Base-by-base conservation (phyloP, 2,797 vertebrate genomes). In the Furcifer pardalis region DNA sequence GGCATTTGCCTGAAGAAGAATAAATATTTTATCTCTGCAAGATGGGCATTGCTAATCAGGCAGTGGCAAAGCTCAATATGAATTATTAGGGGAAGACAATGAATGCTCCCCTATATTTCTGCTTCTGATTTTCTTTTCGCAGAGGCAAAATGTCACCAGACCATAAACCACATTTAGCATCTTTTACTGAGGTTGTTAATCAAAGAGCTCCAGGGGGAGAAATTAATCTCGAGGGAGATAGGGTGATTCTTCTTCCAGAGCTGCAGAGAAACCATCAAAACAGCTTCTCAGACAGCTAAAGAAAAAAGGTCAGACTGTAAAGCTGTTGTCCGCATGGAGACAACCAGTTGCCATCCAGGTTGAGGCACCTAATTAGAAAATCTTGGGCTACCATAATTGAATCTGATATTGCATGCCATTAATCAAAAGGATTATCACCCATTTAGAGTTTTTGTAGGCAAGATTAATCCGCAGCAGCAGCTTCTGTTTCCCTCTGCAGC, bases 181-280 rank as follows among this genome's bases (percentile, higher is more conserved):
- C 0, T n/a, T 81, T 86, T 88, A 74, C 56, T 86, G 86, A 23
- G 71, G 87, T 84, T 79, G 79, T 87, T 89, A 90, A 92, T 87
- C 85, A 86, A 88, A 87, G 76, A 56, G 81, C 46, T 73, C 84
- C 30, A 0, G 81, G 87, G 84, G 87, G 82, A 69, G 56, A 86
- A 91, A 90, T 90, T 90, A 89, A 89, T 89, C 79, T 71, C 77
- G 49, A 78, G 79, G 79, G 81, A 79, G 4, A 27, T 9, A 32
- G 89, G 89, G 77, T 88, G 2, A 60, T 89, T 90, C 77, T 46
- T 80, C 35, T 0, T 46, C 32, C 63, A 66, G 46, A 9, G 30
- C n/a, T 62, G 49, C 8, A 35, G 65, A 60, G 7, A 35, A 71
- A 59, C 56, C 27, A 35, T 84, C 82, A 44, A 46, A 78, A 32